Evolutionary conservation across 2,888 invertebrate species (phyloP), one percentile per base, ranked within the genome.

Genomic region (Poecilobothrus nobilitatus): DNA sequence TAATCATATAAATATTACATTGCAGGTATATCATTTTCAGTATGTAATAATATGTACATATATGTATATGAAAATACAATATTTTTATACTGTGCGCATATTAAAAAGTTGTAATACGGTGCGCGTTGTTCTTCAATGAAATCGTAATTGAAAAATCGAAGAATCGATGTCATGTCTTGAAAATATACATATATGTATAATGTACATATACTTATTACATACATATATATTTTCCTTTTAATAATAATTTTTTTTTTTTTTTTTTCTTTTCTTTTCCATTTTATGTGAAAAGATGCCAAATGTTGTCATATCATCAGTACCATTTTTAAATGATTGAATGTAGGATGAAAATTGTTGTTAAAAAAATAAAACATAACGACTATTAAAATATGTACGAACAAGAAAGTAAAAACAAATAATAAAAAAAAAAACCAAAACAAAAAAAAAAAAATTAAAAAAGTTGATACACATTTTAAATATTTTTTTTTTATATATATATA

Each of bases 121-220:
- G 53, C 53, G 18, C 27, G 27, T 27, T 27, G 27, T 53, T 53
- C 53, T 53, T 53, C 12, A 53, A 53, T 53, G 53, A 53, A 53
- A 53, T 53, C n/a, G 53, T 53, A 53, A 53, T 53, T 53, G 53
- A 53, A 53, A 41, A 53, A 53, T 53, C 53, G 53, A 53, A 53
- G 18, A 53, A 12, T 53, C 53, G 53, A 53, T 53, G 53, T 53
- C 53, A 18, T 53, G 53, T 53, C 53, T 53, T 53, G 7, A 41
- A 41, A 12, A 41, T 41, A 12, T n/a, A n/a, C n/a, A n/a, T n/a
- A 12, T 41, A 9, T 41, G 41, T 15, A 8, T 41, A 15, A n/a
- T n/a, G 2, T 41, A 9, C 7, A 8, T 15, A 8, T 41, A 15
- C 41, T 41, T 41, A 41, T n/a, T 41, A 41, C 12, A 15, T 41